A percentile compares a stretch with the other conserved stretches of the same genome.
Evolutionary conservation across 2,797 vertebrate species (phyloP).

Genomic region (Cryptoblepharus egeriae): DNA sequence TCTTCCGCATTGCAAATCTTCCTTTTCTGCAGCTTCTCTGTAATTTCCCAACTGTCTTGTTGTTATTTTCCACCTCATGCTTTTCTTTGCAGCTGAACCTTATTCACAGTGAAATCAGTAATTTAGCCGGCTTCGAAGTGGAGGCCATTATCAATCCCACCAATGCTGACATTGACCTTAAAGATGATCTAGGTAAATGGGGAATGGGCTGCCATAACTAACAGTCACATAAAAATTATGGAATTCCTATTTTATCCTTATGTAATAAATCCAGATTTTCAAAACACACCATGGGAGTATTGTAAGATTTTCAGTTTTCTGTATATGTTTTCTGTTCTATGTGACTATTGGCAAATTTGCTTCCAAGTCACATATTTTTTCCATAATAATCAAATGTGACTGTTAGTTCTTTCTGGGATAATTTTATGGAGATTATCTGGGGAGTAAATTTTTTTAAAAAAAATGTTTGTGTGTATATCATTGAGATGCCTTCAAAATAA

Average conservation of each 20-base stretch:
- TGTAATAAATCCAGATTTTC: constrained; percentile 61
- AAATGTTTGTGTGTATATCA: neutral
- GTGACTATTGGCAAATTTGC: constrained; percentile 43
- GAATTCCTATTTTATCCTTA: constrained; percentile 78
- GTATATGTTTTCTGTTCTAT: constrained; percentile 20
- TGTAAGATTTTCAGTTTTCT: neutral
- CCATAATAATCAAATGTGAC: constrained; percentile 83
- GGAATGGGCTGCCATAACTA: constrained; percentile 80
- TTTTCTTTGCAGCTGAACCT: constrained; percentile 97
- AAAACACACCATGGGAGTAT: constrained; percentile 23
- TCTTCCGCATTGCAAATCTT: constrained; percentile 76
- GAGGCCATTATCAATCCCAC: constrained; percentile 99
- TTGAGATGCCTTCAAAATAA: constrained; percentile 78
- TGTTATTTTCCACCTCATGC: constrained; percentile 88
- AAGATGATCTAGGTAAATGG: constrained; percentile 99
- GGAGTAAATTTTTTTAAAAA: constrained; percentile 69
- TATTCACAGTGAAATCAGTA: constrained; percentile 99
- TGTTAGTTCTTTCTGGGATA: constrained; percentile 80
- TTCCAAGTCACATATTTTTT: constrained; percentile 75
- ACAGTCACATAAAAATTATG: constrained; percentile 82
- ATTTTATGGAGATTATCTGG: constrained; percentile 71
- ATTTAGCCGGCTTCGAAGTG: constrained; percentile 99
- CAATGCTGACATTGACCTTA: constrained; percentile 99
- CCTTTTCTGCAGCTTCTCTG: constrained; percentile 78
- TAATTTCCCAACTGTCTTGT: constrained; percentile 88